Percentiles rank a stretch among this genome's conserved stretches.
Evolutionary conservation across 2,888 invertebrate species (phyloP).

Genomic region (Colostygia pectinataria): DNA sequence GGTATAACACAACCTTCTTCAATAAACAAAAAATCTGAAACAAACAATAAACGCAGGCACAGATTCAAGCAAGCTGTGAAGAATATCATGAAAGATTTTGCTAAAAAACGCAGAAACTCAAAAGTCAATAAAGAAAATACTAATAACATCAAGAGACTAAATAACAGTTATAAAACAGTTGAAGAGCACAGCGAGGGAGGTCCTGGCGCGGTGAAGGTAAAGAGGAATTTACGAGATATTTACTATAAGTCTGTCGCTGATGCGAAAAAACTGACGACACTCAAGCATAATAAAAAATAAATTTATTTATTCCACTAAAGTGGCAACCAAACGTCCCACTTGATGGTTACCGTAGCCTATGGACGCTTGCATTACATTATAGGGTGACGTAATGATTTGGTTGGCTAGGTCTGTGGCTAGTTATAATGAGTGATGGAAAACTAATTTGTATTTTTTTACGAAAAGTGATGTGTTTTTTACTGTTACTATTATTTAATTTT

Average conservation of each 20-base stretch:
- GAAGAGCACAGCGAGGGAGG: too few relatives aligned
- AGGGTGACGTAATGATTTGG: too few relatives aligned
- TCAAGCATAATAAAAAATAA: conserved; percentile 14
- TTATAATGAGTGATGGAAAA: too few relatives aligned
- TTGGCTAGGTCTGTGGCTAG: too few relatives aligned
- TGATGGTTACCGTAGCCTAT: too few relatives aligned
- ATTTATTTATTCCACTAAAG: background rate
- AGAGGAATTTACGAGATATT: conserved; percentile 52
- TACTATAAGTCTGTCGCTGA: conserved; percentile 52
- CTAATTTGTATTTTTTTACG: too few relatives aligned
- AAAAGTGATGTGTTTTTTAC: too few relatives aligned
- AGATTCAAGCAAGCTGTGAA: background rate
- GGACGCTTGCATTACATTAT: too few relatives aligned
- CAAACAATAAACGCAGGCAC: background rate
- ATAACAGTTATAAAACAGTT: background rate
- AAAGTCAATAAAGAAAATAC: background rate
- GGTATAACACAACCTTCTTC: background rate
- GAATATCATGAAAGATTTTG: background rate
- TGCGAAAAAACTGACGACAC: conserved; percentile 44
- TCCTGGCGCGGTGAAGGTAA: conserved; percentile 16
- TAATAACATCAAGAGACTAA: background rate
- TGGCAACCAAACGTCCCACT: too few relatives aligned
- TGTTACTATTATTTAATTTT: too few relatives aligned
- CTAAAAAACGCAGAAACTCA: background rate
- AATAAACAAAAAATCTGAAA: background rate